Conservation (phyloP, 2,888 invertebrate genomes). For the Branchellion lobata region DNA sequence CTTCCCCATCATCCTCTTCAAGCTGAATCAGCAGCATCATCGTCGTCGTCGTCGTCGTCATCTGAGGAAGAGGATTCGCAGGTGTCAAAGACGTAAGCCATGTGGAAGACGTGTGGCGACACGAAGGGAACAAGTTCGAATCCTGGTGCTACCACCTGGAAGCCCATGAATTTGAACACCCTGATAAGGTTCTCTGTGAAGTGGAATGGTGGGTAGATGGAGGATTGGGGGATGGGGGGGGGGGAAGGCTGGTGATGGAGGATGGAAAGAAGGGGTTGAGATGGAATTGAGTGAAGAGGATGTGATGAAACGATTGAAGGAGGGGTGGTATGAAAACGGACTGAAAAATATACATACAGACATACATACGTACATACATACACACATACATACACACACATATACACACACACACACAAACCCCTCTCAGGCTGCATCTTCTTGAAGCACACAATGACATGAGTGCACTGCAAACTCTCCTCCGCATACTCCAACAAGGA, state of each 20-base stretch:
- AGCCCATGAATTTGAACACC: slow-evolving; percentile 95
- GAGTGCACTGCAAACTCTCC: slow-evolving; percentile 80
- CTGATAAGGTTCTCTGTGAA: slow-evolving; percentile 76
- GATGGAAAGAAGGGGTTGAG: background rate
- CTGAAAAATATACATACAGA: too few relatives aligned
- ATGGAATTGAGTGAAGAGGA: background rate
- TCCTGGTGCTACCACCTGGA: slow-evolving; percentile 79
- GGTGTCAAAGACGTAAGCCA: slow-evolving; percentile 64
- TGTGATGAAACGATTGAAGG: background rate
- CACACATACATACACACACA: too few relatives aligned
- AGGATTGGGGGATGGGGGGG: too few relatives aligned
- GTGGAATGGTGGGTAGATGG: too few relatives aligned
- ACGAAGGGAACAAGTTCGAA: slow-evolving; percentile 72
- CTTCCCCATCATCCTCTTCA: slow-evolving; percentile 43
- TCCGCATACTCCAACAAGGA: slow-evolving; percentile 91
- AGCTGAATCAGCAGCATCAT: slow-evolving; percentile 22
- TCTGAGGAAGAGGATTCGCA: slow-evolving; percentile 36
- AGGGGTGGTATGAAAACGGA: background rate
- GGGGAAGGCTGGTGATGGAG: background rate
- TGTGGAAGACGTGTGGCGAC: slow-evolving; percentile 68
- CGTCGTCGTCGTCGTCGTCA: slow-evolving; percentile 38
- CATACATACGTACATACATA: too few relatives aligned
- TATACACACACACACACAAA: too few relatives aligned
- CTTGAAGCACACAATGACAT: slow-evolving; percentile 77
- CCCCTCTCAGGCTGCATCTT: slow-evolving; percentile 80